Percentiles rank a stretch among this genome's conserved stretches.
These are phyloP conservation scores for Zeus faber DNA, from an alignment of 2,113 vertebrate species.

Conservation along the genomic window DNA sequence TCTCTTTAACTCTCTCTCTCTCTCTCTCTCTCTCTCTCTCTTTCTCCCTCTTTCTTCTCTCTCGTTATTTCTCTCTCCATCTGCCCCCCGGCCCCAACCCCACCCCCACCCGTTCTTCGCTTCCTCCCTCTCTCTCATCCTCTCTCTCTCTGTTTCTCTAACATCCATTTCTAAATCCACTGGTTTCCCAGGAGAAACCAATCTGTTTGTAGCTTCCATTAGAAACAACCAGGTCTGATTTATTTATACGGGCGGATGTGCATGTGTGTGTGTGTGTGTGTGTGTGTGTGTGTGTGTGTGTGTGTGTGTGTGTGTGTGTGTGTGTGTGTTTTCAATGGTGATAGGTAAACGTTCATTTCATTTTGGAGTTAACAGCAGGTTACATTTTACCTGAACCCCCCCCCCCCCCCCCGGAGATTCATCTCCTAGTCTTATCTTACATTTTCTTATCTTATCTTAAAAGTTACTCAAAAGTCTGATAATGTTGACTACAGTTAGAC, in stretches of 20 bases:
- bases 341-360: too few species aligned
- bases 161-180: slow-evolving; percentile 44
- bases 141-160: slow-evolving; percentile 18
- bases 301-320: too few species aligned
- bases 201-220: slow-evolving; percentile 28
- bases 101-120: neutral
- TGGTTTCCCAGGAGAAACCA: slow-evolving; percentile 29
- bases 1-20: neutral
- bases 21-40: neutral
- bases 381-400: too few species aligned
- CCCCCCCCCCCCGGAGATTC: too few species aligned
- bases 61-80: neutral
- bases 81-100: neutral
- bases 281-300: too few species aligned
- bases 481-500: slow-evolving; percentile 11
- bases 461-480: too few species aligned
- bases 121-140: neutral
- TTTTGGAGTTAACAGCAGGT: too few species aligned
- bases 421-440: too few species aligned
- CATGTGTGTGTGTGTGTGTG: neutral
- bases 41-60: neutral
- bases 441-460: too few species aligned
- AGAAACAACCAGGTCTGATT: slow-evolving; percentile 46
- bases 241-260: slow-evolving; percentile 43
- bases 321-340: too few species aligned